Evolutionary conservation across 1,140 invertebrate genomes (phyloP), one percentile per base, ranked within the genome.

Genomic region (Drosophila cardini): DNA sequence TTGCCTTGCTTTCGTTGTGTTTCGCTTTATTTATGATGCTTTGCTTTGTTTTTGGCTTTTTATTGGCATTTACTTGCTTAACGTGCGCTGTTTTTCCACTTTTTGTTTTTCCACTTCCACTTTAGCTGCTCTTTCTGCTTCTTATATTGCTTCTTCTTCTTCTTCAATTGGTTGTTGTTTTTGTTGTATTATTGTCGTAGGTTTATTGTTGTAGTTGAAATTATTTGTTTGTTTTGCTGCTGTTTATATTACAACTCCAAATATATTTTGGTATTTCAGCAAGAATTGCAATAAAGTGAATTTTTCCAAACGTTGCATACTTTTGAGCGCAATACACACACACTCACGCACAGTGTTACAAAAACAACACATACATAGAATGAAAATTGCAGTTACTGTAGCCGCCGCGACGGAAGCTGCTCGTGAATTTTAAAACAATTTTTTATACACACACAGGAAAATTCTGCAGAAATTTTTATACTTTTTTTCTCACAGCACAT

Each of bases 21-120:
- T 68, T 52, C 63, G 53, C 53, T 72, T 58, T 72, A 58, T 65
- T 60, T 67, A 67, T 60, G 50, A 58, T 58, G 57, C 9, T 52
- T 15, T 43, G 34, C 46, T 63, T 63, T 21, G 43, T 43, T 67
- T 55, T 58, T 2, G 21, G 43, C 13, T 64, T 80, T 80, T 82
- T 82, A 78, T 87, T 86, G 79, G 80, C 83, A 83, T 89, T 87
- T 89, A 80, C 84, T 86, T 86, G 84, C 83, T 89, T 76, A 79
- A 72, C 72, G 63, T 79, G 79, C 48, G 55, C 75, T 26, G 21
- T 26, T 26, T 26, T 26, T 26, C 21, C 21, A 26, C 21, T 26
- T 26, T 26, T 26, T 26, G 21, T 26, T 26, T 26, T 26, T 26
- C 21, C 21, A 26, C 21, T 3, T 26, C 21, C 21, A 26, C 67